Evolutionary conservation across 2,888 invertebrate genomes (phyloP), one percentile per base, ranked within the genome.

Genomic region (Scaptomyza reducta): DNA sequence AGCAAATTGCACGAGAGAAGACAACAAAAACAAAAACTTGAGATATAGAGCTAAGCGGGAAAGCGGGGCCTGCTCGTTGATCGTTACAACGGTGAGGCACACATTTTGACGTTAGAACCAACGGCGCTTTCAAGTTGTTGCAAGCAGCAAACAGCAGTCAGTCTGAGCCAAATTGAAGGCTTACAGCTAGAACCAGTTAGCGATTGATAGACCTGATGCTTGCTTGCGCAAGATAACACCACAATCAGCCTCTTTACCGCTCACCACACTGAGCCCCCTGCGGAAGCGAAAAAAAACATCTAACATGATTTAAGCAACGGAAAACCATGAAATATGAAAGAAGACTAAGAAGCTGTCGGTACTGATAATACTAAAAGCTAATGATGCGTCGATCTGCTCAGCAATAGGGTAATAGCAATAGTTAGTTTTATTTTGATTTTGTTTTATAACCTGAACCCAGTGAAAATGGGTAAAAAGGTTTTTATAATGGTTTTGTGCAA

Each of bases 281-380:
- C 27, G 31, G 33, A 70, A 70, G 59, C 72, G 69, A 74, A 70
- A 76, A 77, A 77, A 84, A 85, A 87, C 85, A 84, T 84, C 86
- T 82, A 85, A 85, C 75, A 76, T 82, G 87, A 84, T 84, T 84
- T 82, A 79, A 77, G 86, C 87, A 84, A 87, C 86, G 84, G 83
- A 65, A 87, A 86, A 78, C 74, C 74, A 76, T 75, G 83, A 83
- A 78, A 69, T 87, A 85, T 85, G 77, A 77, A 74, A 70, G 77
- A 69, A 68, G 74, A 44, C 49, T 40, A 41, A 14, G 29, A 16
- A 41, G 46, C 40, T 40, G 56, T 42, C 49, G 31, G 40, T 41
- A 46, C 60, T 18, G 54, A 67, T 73, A 65, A 68, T 71, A 57
- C 9, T 38, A 47, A 41, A 29, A 40, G 76, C 74, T 74, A 74